phyloP scores from a whole-genome alignment of 2,113 vertebrate genomes.

The Gallinago undulata region DNA sequence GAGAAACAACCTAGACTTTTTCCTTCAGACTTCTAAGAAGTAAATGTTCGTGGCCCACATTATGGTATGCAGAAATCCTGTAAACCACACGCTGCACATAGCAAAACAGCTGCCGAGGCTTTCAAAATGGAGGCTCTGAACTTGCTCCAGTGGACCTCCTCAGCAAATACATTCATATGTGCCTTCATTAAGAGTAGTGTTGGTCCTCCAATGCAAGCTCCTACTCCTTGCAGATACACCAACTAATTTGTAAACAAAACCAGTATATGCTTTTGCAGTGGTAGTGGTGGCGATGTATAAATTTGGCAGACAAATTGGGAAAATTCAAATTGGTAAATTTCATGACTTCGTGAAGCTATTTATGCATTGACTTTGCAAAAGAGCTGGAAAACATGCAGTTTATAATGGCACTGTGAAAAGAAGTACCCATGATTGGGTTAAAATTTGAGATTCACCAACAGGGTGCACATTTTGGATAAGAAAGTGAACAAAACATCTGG shows the following conservation, averaged over 20 bases:
- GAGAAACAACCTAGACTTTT: background rate
- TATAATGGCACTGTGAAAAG: background rate
- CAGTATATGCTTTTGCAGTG: background rate
- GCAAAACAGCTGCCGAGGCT: background rate
- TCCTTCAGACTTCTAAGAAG: background rate
- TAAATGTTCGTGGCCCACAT: background rate
- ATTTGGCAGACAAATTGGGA: background rate
- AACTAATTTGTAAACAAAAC: background rate
- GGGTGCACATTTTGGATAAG: constrained; percentile 49
- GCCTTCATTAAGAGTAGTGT: background rate
- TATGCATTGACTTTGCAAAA: background rate
- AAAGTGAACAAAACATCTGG: constrained; percentile 58
- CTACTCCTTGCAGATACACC: background rate
- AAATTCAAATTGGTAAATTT: background rate
- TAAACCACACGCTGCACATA: background rate
- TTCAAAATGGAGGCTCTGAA: background rate
- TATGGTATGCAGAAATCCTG: background rate
- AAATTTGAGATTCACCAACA: constrained; percentile 15
- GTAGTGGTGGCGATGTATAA: background rate
- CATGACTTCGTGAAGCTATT: background rate
- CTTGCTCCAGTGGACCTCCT: background rate
- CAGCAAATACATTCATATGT: background rate
- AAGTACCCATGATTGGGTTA: constrained; percentile 19
- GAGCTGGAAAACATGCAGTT: background rate
- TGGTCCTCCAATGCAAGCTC: background rate